Evolutionary conservation across 2,113 vertebrate species (phyloP), one percentile per base, ranked within the genome.

Genomic region (Misgurnus mizolepis): DNA sequence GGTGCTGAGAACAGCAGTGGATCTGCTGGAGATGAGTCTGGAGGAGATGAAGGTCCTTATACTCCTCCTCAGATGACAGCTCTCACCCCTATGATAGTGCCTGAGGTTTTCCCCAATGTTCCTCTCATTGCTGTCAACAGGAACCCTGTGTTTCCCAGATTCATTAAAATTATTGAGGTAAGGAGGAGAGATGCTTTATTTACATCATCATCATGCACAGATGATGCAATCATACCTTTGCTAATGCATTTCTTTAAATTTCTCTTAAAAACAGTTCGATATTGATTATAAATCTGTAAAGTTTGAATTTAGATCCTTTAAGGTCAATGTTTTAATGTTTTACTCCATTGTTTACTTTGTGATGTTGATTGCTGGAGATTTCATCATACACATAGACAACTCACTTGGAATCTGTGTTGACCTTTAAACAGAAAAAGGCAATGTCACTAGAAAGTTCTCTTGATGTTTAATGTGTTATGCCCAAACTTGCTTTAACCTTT

Each of bases 161-260:
- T 99, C 90, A 98, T 99, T 87, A 99, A 98, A 90, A 99, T 98
- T 66, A 94, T 99, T 40, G 97, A 99, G 97, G 97, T 98, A 89
- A 92, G 86, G 2, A 67, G 7, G 27, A 1, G 15, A 50, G 41
- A 76, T 45, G 43, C 43, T 5, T 45, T 8, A 45, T n/a, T 58
- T 58, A 58, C n/a, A 8, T 58, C 74, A n/a, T 67, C 5, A 5
- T 34, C 27, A 45, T 1, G 9, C 34, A 39, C 2, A 34, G 6
- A 1, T 53, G 43, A 64, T 10, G 40, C 10, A 74, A 65, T 58
- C 27, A 34, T 34, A 34, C 27, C 2, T 34, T 34, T 34, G 27
- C 27, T 34, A 2, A 34, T 34, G 3, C 27, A 34, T 34, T 34
- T 34, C 27, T 34, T 34, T 34, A 34, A 34, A 34, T 2, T 34